Evolutionary conservation across 2,797 vertebrate genomes (phyloP).

Genomic region (Menidia menidia): DNA sequence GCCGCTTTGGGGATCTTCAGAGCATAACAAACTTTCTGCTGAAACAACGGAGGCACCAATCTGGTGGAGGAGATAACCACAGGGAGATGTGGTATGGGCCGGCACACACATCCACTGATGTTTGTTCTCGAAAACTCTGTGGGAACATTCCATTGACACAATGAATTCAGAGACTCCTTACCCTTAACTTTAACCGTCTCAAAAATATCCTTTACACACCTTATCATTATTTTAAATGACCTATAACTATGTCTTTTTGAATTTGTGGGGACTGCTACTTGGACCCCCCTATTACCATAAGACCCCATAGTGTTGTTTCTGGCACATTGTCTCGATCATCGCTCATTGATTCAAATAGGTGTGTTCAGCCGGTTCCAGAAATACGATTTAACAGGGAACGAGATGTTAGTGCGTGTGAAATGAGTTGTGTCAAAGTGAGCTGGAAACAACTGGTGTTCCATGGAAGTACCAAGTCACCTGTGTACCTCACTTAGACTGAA

Average conservation of each 20-base stretch:
- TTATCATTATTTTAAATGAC: too few relatives aligned
- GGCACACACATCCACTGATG: background rate
- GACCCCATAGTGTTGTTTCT: too few relatives aligned
- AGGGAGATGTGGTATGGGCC: background rate
- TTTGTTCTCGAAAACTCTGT: background rate
- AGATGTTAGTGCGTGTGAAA: too few relatives aligned
- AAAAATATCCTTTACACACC: background rate
- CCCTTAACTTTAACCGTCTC: background rate
- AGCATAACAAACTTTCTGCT: constrained; percentile 6
- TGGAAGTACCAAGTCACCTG: too few relatives aligned
- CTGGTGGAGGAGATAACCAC: constrained; percentile 52
- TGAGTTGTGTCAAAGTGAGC: too few relatives aligned
- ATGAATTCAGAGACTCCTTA: background rate
- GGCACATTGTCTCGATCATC: too few relatives aligned
- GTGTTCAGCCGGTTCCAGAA: too few relatives aligned
- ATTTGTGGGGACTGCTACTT: background rate
- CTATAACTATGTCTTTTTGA: background rate
- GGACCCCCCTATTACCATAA: too few relatives aligned
- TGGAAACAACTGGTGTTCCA: too few relatives aligned
- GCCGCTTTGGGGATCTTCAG: background rate
- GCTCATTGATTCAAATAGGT: too few relatives aligned
- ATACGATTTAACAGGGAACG: too few relatives aligned
- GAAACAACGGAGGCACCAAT: constrained; percentile 50
- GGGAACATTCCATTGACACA: background rate
- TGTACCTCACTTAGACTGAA: background rate